Evolutionary conservation across 2,797 vertebrate genomes (phyloP), one percentile per base, ranked within the genome.

Genomic region (Spizella passerina): DNA sequence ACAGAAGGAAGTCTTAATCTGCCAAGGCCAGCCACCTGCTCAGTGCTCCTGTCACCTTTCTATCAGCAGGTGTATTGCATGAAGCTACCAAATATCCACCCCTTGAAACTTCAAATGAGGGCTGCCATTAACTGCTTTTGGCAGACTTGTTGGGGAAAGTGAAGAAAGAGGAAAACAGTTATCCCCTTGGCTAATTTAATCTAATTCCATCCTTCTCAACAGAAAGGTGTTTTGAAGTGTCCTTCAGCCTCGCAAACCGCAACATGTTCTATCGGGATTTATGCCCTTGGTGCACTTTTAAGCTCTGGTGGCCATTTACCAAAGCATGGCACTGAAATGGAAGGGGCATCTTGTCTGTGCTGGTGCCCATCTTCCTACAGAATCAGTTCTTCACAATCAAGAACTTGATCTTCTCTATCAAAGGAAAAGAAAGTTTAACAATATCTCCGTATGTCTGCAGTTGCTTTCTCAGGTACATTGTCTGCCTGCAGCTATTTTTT

Each of bases 391-490:
- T 85, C 68, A 71, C 34, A 77, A 53, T 9, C 55, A 85, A 85
- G 63, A 61, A 46, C 23, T 72, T 77, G 18, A 18, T 73, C 52
- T 86, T 88, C 49, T 24, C 30, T 71, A 43, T 82, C 64, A 52
- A 88, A 88, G 52, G 50, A 63, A 84, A 82, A 85, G 52, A 34
- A 59, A 55, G 56, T 73, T 95, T 93, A 81, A 91, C 86, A 89
- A 70, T 52, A 55, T 26, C 79, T 92, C 84, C 46, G 7, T 82
- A 72, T 77, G 63, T 82, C 75, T 90, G 87, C 64, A 43, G 73
- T 86, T 92, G 64, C 82, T 88, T 94, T 95, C 88, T 95, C 82
- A 86, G 92, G 83, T 94, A 75, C 57, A 30, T 66, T 79, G 78
- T 56, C 94, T 92, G 75, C 91, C 78, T 84, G 69, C 68, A 60